These are phyloP conservation scores for Sarcophaga subvicina DNA, from an alignment of 2,888 invertebrate species.

Conservation along the genomic window DNA sequence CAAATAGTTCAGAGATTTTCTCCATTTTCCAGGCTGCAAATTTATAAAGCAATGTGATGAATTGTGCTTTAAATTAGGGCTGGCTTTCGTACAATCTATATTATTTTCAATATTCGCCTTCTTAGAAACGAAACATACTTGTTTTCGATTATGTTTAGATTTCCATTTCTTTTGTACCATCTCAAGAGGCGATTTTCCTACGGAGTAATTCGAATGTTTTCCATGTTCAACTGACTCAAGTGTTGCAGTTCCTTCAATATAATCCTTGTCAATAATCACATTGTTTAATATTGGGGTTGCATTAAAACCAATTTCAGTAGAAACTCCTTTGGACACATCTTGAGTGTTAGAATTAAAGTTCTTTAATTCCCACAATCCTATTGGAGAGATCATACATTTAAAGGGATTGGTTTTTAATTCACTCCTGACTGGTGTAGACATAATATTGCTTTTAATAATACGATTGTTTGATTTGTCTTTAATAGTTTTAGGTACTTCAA, in stretches of 20 bases:
- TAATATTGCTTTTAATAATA: constrained; percentile 26
- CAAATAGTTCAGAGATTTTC: constrained; percentile 85
- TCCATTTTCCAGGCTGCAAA: constrained; percentile 87
- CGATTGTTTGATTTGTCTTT: not conserved
- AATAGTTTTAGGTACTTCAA: constrained; percentile 3
- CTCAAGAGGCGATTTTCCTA: constrained; percentile 42
- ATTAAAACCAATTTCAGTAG: constrained; percentile 41
- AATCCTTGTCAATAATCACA: constrained; percentile 3
- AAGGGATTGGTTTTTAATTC: constrained; percentile 71
- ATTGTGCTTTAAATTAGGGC: not conserved
- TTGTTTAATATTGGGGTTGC: constrained; percentile 58
- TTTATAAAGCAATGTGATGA: constrained; percentile 25
- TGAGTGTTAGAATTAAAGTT: constrained; percentile 51
- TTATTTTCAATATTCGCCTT: not conserved
- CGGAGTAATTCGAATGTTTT: not conserved
- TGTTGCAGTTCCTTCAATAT: not conserved
- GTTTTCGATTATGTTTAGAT: constrained; percentile 50
- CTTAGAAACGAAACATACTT: constrained; percentile 61
- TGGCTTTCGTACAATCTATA: not conserved
- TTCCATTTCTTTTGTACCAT: constrained; percentile 42
- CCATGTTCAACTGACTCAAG: not conserved
- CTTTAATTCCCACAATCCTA: constrained; percentile 71
- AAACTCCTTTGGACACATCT: not conserved
- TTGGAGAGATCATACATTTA: constrained; percentile 77
- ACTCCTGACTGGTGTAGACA: constrained; percentile 76